Base-by-base conservation (phyloP, 2,888 invertebrate species). In the Zygaena filipendulae region DNA sequence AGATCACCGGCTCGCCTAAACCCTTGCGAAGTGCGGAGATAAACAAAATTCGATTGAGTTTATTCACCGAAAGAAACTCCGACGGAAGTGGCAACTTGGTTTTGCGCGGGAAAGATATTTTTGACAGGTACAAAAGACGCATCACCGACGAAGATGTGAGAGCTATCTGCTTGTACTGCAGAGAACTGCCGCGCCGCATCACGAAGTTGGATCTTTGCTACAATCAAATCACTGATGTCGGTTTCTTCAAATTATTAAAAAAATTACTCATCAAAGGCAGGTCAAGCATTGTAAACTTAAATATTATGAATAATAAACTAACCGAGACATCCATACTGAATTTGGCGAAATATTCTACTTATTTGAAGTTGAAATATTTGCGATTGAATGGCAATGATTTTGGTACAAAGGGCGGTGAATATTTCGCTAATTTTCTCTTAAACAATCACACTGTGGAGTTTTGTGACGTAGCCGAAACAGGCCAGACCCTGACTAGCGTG, bases 381-480 rank as follows among this genome's bases (percentile, higher is more conserved):
- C 56, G 83, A 42, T 31, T 87, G 1, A 84, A 81, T 38, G 85
- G 86, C 0, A 87, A 86, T 42, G 71, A 82, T 47, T 58, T 87
- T 13, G 84, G 84, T 0, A 57, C 60, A 0, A 59, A 71, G 60
- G 82, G 82, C 1, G 82, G 83, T 0, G 71, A 71, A 42, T 59
- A 61, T 44, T 56, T 85, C n/a, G 81, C 83, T 0, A 39, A 61
- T 13, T 63, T 85, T 29, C 45, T 87, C 2, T 54, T 52, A 2
- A 51, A 66, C 8, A 84, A 83, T 39, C 52, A 44, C 1, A 58
- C 53, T 13, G 49, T 87, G 0, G 58, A 77, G 30, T 71, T 59
- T 30, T 53, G 82, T 9, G 85, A 86, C 45, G 60, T 86, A 2
- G 84, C 81, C 0, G 82, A 86, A 42, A 82, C 82, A 0, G 79